Percentiles rank a stretch among this genome's conserved stretches.
Conservation (phyloP, 2,888 invertebrate genomes). For the Teinopalpus imperialis region DNA sequence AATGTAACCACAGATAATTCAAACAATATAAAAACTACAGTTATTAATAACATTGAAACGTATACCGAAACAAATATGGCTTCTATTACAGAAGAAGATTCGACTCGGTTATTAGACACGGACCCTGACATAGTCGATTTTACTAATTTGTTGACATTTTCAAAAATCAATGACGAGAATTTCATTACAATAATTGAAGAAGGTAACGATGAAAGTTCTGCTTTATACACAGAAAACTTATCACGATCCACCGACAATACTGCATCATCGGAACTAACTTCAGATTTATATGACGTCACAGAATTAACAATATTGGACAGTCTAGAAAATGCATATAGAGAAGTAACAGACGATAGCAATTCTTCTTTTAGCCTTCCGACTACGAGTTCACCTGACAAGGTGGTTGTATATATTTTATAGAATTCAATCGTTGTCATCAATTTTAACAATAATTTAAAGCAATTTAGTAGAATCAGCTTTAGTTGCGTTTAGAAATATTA, state of each 20-base stretch:
- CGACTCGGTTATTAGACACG: too few relatives aligned
- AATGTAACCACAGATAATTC: not conserved
- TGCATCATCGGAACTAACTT: not conserved
- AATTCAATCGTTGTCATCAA: not conserved
- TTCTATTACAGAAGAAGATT: too few relatives aligned
- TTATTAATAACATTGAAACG: not conserved
- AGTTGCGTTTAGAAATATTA: not conserved
- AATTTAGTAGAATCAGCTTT: not conserved
- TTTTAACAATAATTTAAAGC: not conserved
- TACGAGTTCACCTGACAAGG: conserved; percentile 18
- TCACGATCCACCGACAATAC: not conserved
- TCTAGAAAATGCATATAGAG: not conserved
- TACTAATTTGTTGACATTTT: too few relatives aligned
- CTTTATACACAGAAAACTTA: too few relatives aligned
- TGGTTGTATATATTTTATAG: conserved; percentile 24
- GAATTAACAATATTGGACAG: not conserved
- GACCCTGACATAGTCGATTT: too few relatives aligned
- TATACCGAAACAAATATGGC: not conserved
- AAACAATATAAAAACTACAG: not conserved
- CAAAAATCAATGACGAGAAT: not conserved
- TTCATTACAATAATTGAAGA: conserved; percentile 1
- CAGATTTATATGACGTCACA: conserved; percentile 6
- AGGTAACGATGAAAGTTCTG: too few relatives aligned
- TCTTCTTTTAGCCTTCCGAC: not conserved
- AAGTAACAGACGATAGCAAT: conserved; percentile 6